phyloP scores from a whole-genome alignment of 1,140 invertebrate genomes.

The Trachymyrmex cornetzi region DNA sequence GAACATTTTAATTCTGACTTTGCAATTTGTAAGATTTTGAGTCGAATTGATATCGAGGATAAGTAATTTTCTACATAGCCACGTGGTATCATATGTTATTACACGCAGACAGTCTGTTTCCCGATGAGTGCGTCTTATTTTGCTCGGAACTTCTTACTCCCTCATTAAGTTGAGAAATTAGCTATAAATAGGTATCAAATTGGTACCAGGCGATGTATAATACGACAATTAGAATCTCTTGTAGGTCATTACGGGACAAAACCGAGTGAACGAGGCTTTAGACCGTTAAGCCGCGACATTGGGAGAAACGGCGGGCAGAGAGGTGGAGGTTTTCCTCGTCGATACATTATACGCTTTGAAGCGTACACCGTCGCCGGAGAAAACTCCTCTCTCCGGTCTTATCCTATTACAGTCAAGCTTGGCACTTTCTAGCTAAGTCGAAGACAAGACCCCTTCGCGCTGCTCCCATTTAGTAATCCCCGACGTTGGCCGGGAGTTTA shows the following conservation, averaged over 20 bases:
- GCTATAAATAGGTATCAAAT: constrained; percentile 18
- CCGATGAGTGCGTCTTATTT: not conserved
- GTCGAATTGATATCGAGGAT: not conserved
- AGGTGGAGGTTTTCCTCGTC: constrained; percentile 39
- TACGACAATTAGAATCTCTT: constrained; percentile 47
- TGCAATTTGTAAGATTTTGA: not conserved
- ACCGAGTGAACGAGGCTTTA: constrained; percentile 30
- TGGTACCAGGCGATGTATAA: constrained; percentile 18
- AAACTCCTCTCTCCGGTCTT: constrained; percentile 73
- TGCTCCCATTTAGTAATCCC: constrained; percentile 83
- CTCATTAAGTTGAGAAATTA: not conserved
- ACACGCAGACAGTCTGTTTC: not conserved
- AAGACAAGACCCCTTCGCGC: constrained; percentile 77
- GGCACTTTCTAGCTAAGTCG: constrained; percentile 78
- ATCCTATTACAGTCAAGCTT: constrained; percentile 78
- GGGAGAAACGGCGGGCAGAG: constrained; percentile 16
- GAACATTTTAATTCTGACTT: not conserved
- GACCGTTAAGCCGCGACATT: constrained; percentile 39
- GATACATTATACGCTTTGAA: constrained; percentile 64
- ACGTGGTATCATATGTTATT: not conserved
- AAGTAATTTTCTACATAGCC: not conserved
- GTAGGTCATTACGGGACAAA: constrained; percentile 42
- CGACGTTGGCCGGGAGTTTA: constrained; percentile 83
- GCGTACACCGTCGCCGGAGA: constrained; percentile 56
- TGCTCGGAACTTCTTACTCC: not conserved